These are phyloP conservation scores for Cnemophilus loriae DNA, from an alignment of 2,113 vertebrate species.

Conservation along the genomic window DNA sequence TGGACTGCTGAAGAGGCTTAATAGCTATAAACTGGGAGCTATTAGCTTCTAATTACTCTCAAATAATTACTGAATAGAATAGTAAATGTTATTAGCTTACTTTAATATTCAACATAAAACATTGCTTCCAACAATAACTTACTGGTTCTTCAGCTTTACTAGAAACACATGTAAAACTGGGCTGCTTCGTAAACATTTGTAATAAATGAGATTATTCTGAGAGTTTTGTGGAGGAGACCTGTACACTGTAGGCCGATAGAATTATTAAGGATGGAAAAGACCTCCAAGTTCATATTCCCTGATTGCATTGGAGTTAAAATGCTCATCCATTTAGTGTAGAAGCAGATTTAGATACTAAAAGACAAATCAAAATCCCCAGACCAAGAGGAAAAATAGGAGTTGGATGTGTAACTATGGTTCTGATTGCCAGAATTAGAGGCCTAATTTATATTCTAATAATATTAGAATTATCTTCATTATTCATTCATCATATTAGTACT, in stretches of 20 bases:
- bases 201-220: not conserved
- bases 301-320: not conserved
- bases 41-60: constrained; percentile 57
- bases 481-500: not conserved
- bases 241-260: accelerated
- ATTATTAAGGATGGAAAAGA: not conserved
- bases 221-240: not conserved
- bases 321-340: not conserved
- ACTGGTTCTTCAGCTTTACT: not conserved
- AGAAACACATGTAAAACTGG: not conserved
- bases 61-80: constrained; percentile 63
- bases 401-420: not conserved
- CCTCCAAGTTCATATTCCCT: not conserved
- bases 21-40: constrained; percentile 44
- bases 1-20: constrained; percentile 22
- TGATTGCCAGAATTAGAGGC: not conserved
- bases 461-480: not conserved
- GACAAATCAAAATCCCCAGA: not conserved
- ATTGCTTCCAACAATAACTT: constrained; percentile 50
- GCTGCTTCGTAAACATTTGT: not conserved
- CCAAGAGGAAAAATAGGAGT: not conserved
- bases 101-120: constrained; percentile 57
- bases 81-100: constrained; percentile 44
- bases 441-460: not conserved
- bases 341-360: not conserved